These are phyloP conservation scores for Rhinichthys osculus DNA, from an alignment of 2,797 vertebrate species.

Conservation along the genomic window DNA sequence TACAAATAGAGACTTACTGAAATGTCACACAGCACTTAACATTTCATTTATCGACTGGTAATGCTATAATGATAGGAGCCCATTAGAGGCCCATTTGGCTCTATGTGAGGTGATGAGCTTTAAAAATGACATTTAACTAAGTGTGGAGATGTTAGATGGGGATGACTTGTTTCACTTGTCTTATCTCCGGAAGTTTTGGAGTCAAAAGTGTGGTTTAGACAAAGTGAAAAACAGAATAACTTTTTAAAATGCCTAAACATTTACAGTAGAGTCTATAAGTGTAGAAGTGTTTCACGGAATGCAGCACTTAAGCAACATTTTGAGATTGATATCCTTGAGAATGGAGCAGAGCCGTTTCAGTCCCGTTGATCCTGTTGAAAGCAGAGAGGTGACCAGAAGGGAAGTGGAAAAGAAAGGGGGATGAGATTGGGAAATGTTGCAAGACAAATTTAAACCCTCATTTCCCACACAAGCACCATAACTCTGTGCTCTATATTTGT, in stretches of 20 bases:
- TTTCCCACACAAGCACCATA: background rate
- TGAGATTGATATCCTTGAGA: background rate
- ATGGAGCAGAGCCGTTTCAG: background rate
- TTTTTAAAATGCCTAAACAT: background rate
- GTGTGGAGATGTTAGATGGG: constrained; percentile 60
- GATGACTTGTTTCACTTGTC: constrained; percentile 53
- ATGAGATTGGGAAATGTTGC: background rate
- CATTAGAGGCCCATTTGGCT: constrained; percentile 63
- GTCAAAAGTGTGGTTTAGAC: background rate
- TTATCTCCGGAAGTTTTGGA: constrained; percentile 6
- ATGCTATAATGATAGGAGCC: constrained; percentile 59
- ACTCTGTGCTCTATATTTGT: background rate
- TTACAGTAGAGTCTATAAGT: background rate
- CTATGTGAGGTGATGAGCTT: constrained; percentile 70
- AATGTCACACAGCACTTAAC: constrained; percentile 64
- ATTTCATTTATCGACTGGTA: constrained; percentile 63
- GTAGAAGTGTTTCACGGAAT: background rate
- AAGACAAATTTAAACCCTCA: background rate
- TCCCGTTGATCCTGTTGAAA: background rate
- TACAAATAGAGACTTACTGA: constrained; percentile 57
- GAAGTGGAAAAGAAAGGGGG: background rate
- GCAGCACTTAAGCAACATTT: background rate
- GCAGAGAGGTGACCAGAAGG: background rate
- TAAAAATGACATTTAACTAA: constrained; percentile 71
- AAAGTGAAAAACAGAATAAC: background rate